phyloP scores from a whole-genome alignment of 2,797 vertebrate genomes.

The Xenops minutus region DNA sequence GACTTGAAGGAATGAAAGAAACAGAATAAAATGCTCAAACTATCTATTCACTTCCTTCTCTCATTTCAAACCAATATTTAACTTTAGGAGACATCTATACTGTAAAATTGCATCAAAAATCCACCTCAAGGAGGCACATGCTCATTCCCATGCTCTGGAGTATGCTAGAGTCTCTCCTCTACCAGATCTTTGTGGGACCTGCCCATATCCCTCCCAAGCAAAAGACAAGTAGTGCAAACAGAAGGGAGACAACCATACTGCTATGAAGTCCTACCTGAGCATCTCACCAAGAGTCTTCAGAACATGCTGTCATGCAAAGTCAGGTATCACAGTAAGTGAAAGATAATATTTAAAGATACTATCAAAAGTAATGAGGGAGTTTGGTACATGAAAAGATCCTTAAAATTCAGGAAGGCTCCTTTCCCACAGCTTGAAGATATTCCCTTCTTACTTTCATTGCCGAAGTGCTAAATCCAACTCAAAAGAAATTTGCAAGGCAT shows the following conservation, averaged over 20 bases:
- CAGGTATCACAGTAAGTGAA: neutral
- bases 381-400: neutral
- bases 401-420: neutral
- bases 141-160: neutral
- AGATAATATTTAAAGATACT: neutral
- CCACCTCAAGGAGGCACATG: neutral
- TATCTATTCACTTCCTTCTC: neutral
- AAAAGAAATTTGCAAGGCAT: neutral
- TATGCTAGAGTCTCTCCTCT: neutral
- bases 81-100: neutral
- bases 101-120: neutral
- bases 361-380: neutral
- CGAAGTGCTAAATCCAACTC: neutral
- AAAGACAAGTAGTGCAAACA: neutral
- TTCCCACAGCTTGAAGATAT: neutral
- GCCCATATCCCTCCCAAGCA: neutral
- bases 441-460: neutral
- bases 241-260: neutral
- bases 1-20: neutral
- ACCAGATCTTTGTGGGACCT: neutral
- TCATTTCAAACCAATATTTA: neutral
- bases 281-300: neutral
- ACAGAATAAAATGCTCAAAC: neutral
- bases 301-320: neutral
- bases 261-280: neutral